Evolutionary conservation across 2,888 invertebrate genomes (phyloP), one percentile per base, ranked within the genome.

Genomic region (Sesia bembeciformis): DNA sequence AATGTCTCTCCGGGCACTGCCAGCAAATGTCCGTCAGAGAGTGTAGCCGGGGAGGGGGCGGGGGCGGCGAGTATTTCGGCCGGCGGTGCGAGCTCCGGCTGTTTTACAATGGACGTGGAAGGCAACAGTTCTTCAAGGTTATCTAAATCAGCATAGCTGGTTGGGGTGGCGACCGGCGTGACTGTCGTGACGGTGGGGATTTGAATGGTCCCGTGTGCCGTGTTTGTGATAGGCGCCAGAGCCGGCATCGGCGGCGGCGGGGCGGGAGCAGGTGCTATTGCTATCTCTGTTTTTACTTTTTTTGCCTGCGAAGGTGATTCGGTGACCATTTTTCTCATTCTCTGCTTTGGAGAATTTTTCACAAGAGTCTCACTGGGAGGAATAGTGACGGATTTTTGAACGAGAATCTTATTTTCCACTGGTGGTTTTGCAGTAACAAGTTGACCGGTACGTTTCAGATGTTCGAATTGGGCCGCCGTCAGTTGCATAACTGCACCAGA

Each of bases 1-100:
- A 92, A 91, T 62, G 93, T 92, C 64, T 94, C 94, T 38, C 94
- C 94, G 39, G 94, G 94, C 51, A 95, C 89, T 7, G 94, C 94
- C 70, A 94, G 84, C 65, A 94, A 90, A 72, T 93, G 93, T 0
- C 93, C 91, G 68, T 93, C 92, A 2, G 90, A 82, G 41, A 91
- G 70, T 52, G 70, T 57, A 61, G 7, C 60, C 1, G 70, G 63
- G 23, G 8, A 5, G 4, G 40, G 40, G 3, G 52, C 52, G 4
- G 40, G 40, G 3, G 65, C 56, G 4, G 66, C 57, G 40, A 65
- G 39, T 53, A 64, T 64, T 52, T 70, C 72, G 6, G 72, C 67
- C 39, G 58, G 58, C 39, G 6, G 53, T 39, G 62, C 23, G 40
- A 69, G 67, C 52, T 81, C 81, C 38, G 65, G 65, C 57, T 84